phyloP scores from a whole-genome alignment of 2,888 invertebrate genomes.

The Ernsta delagoae region DNA sequence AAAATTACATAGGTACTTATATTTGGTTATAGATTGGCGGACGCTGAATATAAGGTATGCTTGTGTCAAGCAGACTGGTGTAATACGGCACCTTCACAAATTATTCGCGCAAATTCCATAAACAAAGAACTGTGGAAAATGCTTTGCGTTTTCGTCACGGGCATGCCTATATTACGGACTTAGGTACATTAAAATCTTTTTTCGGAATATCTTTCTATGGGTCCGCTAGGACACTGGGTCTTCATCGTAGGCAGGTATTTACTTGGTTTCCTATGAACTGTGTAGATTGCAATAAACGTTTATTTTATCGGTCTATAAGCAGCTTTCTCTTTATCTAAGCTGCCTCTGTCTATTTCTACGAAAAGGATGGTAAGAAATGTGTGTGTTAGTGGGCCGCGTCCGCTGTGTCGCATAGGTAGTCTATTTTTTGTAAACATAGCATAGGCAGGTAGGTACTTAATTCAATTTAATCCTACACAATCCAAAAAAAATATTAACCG shows the following conservation, averaged over 20 bases:
- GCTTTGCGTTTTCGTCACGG: conserved; percentile 11
- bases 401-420: conserved; percentile 65
- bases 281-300: conserved; percentile 72
- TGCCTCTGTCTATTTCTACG: conserved; percentile 79
- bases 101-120: not conserved
- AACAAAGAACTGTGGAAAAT: conserved; percentile 25
- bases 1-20: no score
- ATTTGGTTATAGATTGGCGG: conserved; percentile 59
- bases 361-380: conserved; percentile 82
- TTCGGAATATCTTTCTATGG: no score
- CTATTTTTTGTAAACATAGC: conserved; percentile 69
- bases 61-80: conserved; percentile 76
- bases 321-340: conserved; percentile 81
- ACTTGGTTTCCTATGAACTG: conserved; percentile 59
- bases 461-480: conserved; percentile 71
- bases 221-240: no score
- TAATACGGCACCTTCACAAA: conserved; percentile 49
- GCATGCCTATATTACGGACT: conserved; percentile 38
- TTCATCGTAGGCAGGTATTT: no score
- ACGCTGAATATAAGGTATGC: conserved; percentile 72
- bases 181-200: no score
- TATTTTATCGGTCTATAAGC: conserved; percentile 76
- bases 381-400: conserved; percentile 82
- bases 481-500: no score
- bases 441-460: conserved; percentile 41